These are phyloP conservation scores for Protonemura montana DNA, from an alignment of 2,888 invertebrate species.

Conservation along the genomic window DNA sequence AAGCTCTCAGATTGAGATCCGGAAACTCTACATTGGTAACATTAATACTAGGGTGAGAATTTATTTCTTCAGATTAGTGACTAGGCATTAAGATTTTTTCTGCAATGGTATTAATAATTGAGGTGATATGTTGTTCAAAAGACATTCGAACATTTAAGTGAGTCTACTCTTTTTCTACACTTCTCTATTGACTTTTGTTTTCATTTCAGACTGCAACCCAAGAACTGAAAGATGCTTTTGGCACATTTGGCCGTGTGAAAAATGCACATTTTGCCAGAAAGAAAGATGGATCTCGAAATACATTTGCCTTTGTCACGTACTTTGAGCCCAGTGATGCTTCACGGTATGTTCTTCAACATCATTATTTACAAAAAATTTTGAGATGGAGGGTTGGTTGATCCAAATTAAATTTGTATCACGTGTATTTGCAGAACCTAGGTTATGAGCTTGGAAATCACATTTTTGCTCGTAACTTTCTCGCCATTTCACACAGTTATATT, in stretches of 20 bases:
- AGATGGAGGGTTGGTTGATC: too few species aligned
- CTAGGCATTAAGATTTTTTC: too few species aligned
- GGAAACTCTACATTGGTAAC: conserved; percentile 30
- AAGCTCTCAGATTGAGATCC: not conserved
- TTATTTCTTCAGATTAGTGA: not conserved
- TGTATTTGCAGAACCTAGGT: too few species aligned
- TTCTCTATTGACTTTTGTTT: not conserved
- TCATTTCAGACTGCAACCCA: not conserved
- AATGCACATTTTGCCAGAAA: conserved; percentile 37
- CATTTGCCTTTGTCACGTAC: conserved; percentile 67
- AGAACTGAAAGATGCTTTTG: not conserved
- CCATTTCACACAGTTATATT: too few species aligned
- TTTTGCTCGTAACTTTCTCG: too few species aligned
- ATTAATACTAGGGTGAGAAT: conserved; percentile 10
- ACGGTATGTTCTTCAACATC: conserved; percentile 14
- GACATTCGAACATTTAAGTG: too few species aligned
- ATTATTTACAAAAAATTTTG: too few species aligned
- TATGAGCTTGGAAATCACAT: too few species aligned
- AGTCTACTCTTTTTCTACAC: too few species aligned
- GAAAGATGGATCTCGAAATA: conserved; percentile 55
- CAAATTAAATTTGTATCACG: too few species aligned
- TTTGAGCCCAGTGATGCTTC: conserved; percentile 62
- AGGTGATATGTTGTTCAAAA: too few species aligned
- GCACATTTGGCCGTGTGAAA: conserved; percentile 9
- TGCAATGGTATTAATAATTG: too few species aligned